Conservation (phyloP, 2,113 vertebrate species). For the Narcine bancroftii region DNA sequence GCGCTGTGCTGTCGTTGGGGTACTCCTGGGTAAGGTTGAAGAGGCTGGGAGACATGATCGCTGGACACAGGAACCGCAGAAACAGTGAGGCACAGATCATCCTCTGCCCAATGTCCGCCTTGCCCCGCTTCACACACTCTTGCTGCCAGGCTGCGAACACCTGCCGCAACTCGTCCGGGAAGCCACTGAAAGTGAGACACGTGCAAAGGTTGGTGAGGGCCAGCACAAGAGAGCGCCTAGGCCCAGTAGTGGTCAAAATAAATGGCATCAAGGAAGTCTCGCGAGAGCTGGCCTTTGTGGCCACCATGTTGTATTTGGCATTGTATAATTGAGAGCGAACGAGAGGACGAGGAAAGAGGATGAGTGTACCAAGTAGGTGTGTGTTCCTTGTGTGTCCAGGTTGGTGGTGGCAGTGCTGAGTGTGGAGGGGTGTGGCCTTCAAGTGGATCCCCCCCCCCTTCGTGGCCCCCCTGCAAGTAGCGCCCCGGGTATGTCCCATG, state of each 20-base stretch:
- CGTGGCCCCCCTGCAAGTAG: too few relatives aligned
- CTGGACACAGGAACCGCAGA: slow-evolving; percentile 83
- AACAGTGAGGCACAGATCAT: slow-evolving; percentile 87
- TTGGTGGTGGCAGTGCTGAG: too few relatives aligned
- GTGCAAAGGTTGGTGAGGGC: not conserved
- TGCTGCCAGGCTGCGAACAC: slow-evolving; percentile 80
- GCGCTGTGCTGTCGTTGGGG: slow-evolving; percentile 67
- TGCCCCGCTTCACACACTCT: slow-evolving; percentile 60
- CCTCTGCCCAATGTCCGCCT: slow-evolving; percentile 64
- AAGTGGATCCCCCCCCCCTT: too few relatives aligned
- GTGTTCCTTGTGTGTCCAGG: too few relatives aligned
- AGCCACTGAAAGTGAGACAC: slow-evolving; percentile 53
- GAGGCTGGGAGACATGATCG: slow-evolving; percentile 83
- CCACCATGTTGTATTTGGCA: too few relatives aligned
- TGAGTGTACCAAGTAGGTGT: too few relatives aligned
- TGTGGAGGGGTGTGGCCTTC: too few relatives aligned
- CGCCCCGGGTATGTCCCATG: too few relatives aligned
- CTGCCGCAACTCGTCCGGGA: slow-evolving; percentile 74
- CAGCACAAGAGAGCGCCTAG: not conserved
- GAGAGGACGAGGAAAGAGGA: too few relatives aligned
- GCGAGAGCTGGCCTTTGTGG: too few relatives aligned
- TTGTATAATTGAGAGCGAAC: too few relatives aligned
- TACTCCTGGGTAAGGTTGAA: slow-evolving; percentile 79
- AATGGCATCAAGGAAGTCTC: too few relatives aligned
- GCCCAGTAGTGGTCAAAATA: not conserved